A percentile compares a stretch with the other conserved stretches of the same genome.
phyloP scores from a whole-genome alignment of 1,140 invertebrate species.

The Sitobion miscanthi region DNA sequence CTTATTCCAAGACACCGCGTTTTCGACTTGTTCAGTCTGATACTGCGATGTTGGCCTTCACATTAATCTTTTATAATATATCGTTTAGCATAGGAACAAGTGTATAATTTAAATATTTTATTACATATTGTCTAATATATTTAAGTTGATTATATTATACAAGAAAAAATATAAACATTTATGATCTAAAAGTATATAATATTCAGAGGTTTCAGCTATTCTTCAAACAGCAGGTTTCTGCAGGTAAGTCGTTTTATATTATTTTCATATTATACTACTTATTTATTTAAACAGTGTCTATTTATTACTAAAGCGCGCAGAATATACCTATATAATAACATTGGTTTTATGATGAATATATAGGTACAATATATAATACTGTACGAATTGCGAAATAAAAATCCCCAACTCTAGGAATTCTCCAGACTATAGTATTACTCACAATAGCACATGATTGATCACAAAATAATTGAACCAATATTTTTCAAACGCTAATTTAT shows the following conservation, averaged over 20 bases:
- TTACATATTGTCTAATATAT: neutral
- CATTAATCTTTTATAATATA: neutral
- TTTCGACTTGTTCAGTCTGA: neutral
- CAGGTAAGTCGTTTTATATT: neutral
- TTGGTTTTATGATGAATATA: no score
- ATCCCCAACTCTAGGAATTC: no score
- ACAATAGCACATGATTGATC: no score
- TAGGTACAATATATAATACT: no score
- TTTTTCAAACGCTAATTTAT: no score
- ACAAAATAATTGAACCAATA: no score
- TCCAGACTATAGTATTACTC: no score
- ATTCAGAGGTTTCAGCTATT: neutral
- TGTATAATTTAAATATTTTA: constrained; percentile 29
- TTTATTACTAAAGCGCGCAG: no score
- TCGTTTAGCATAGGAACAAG: neutral
- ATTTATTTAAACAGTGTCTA: neutral
- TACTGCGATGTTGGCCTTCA: neutral
- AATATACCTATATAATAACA: no score
- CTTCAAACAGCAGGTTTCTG: neutral
- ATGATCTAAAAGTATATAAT: neutral
- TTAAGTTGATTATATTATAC: neutral
- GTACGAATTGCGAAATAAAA: no score
- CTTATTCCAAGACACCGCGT: neutral
- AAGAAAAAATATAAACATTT: neutral
- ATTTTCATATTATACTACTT: neutral